phyloP scores from a whole-genome alignment of 2,888 invertebrate genomes.

The Adineta ricciae region DNA sequence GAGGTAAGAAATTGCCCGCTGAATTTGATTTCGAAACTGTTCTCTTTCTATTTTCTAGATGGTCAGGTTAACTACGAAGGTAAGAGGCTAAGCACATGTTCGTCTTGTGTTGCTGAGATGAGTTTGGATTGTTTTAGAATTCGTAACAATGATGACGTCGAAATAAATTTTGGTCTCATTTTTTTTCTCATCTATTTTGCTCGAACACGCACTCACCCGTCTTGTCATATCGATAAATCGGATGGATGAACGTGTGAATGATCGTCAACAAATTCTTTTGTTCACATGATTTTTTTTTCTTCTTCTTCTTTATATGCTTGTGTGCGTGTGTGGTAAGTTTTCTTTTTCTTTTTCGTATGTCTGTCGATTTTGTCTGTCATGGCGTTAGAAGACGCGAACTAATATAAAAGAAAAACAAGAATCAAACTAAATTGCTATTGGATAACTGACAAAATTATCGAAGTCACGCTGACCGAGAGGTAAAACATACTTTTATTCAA shows the following conservation, averaged over 20 bases:
- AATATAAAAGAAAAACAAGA: not conserved
- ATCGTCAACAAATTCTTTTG: not conserved
- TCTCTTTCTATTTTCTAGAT: conserved; percentile 48
- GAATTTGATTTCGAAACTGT: not conserved
- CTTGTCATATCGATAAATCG: conserved; percentile 8
- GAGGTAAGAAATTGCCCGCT: conserved; percentile 55
- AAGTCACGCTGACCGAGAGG: too few relatives aligned
- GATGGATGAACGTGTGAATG: not conserved
- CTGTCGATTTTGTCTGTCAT: conserved; percentile 3
- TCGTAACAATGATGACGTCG: conserved; percentile 34
- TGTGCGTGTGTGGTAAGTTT: not conserved
- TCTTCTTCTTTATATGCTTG: not conserved
- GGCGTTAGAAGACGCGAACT: not conserved
- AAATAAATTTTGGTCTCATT: conserved; percentile 26
- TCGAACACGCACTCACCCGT: not conserved
- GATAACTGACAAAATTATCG: too few relatives aligned
- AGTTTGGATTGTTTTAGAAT: conserved; percentile 23
- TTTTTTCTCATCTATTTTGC: not conserved
- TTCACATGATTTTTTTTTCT: not conserved
- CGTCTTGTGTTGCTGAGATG: not conserved
- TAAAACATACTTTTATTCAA: too few relatives aligned
- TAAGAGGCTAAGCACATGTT: conserved; percentile 31
- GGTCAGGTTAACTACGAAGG: conserved; percentile 95
- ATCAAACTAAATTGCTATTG: not conserved
- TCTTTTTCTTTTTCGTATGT: not conserved